phyloP scores from a whole-genome alignment of 2,888 invertebrate species.

The Labia minor region DNA sequence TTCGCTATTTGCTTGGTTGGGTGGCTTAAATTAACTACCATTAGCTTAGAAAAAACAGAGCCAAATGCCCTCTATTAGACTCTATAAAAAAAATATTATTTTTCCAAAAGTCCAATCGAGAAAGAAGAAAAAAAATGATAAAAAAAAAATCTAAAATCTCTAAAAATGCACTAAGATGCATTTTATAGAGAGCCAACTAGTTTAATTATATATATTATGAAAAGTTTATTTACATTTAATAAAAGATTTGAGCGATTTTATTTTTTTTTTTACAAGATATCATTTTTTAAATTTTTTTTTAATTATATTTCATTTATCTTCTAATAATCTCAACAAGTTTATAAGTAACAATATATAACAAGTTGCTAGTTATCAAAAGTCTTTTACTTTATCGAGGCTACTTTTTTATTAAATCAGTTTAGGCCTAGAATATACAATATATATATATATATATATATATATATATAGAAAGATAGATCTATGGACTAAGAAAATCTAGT shows the following conservation, averaged over 20 bases:
- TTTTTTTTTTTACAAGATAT: not conserved
- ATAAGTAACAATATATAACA: slow-evolving; percentile 29
- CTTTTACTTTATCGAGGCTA: slow-evolving; percentile 25
- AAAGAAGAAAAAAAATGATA: too few species aligned
- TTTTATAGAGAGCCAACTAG: not conserved
- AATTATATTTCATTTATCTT: not conserved
- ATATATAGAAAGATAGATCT: too few species aligned
- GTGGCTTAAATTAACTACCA: too few species aligned
- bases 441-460: too few species aligned
- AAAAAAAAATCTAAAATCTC: not conserved
- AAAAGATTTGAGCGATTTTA: not conserved
- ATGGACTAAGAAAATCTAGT: too few species aligned
- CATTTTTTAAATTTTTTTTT: too few species aligned
- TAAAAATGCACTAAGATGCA: not conserved
- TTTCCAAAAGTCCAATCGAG: slow-evolving; percentile 13
- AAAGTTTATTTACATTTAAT: not conserved
- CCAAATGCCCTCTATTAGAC: slow-evolving; percentile 28
- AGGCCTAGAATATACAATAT: too few species aligned
- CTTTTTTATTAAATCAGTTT: too few species aligned
- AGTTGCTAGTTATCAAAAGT: slow-evolving; percentile 29
- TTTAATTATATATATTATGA: not conserved
- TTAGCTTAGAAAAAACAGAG: slow-evolving; percentile 24
- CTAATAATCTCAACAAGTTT: slow-evolving; percentile 28
- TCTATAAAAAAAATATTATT: slow-evolving; percentile 28
- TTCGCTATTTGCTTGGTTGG: not conserved